Conservation (phyloP, 2,888 invertebrate species). For the Epinotia bilunana region DNA sequence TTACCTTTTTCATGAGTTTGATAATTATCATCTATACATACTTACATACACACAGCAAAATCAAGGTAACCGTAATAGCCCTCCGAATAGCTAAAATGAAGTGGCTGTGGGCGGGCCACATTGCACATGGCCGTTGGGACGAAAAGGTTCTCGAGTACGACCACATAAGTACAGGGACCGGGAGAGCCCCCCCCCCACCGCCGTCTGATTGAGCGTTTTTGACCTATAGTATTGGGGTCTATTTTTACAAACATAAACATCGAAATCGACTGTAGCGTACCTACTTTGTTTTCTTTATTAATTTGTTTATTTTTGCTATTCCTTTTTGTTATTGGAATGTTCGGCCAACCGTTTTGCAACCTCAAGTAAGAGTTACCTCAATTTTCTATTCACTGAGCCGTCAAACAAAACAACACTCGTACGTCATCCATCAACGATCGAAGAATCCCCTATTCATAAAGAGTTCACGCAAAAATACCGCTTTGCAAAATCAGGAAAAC, state of each 20-base stretch:
- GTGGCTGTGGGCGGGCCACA: too few relatives aligned
- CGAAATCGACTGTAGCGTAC: background rate
- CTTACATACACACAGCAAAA: too few relatives aligned
- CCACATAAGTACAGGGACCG: too few relatives aligned
- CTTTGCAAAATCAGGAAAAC: conserved; percentile 13
- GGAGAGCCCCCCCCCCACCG: too few relatives aligned
- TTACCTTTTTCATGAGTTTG: too few relatives aligned
- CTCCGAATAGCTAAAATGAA: too few relatives aligned
- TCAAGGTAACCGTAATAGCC: too few relatives aligned
- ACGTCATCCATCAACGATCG: conserved; percentile 31
- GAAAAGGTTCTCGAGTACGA: too few relatives aligned
- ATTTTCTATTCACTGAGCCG: conserved; percentile 36
- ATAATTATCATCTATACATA: too few relatives aligned
- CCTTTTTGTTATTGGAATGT: conserved; percentile 8
- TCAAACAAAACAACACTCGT: conserved; percentile 16
- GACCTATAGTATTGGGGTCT: too few relatives aligned
- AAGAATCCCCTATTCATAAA: conserved; percentile 33
- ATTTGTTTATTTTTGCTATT: background rate
- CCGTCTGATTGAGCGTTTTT: too few relatives aligned
- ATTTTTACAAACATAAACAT: background rate
- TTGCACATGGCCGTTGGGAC: too few relatives aligned
- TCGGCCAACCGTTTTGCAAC: background rate
- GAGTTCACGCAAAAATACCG: conserved; percentile 25
- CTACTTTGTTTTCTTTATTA: background rate
- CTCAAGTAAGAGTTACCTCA: conserved; percentile 24